Evolutionary conservation across 2,888 invertebrate species (phyloP), one percentile per base, ranked within the genome.

Genomic region (Entomobrya multifasciata): DNA sequence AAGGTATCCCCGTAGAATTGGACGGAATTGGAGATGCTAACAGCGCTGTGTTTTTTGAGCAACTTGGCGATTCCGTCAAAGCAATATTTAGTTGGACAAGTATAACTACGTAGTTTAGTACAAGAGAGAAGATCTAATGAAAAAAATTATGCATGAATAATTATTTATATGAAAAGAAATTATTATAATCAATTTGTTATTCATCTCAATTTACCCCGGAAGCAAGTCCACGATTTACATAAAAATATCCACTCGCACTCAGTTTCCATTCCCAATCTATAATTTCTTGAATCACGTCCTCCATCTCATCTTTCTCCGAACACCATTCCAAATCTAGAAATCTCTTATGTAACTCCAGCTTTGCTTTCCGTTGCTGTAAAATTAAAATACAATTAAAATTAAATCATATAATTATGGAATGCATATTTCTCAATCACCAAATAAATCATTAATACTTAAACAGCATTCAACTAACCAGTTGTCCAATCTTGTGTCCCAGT

Each of bases 41-140:
- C n/a, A n/a, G n/a, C n/a, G n/a, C n/a, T n/a, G n/a, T n/a, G n/a
- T 60, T 77, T n/a, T 11, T 60, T 17, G 27, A 47, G 49, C 65
- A 79, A 25, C 15, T 62, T 25, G 49, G 52, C 3, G 81, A 30
- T 17, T 67, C 78, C 15, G 30, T 70, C n/a, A 85, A 70, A n/a
- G 84, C 84, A 8, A 85, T 85, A 25, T 78, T 85, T 10, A 85
- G 22, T n/a, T 85, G 84, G 8, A 85, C 84, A 13, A 85, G 55
- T 6, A 85, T 85, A 11, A 85, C 67, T n/a, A 85, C 70, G 17
- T 85, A 85, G 47, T 85, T 85, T 25, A 85, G 70, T 0, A 85
- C 84, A 3, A 78, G 57, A 4, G 84, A 70, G 30, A 85, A 85
- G 1, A 85, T 85, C 84, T 84, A 22, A n/a, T 30, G 25, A 41